Evolutionary conservation across 2,113 vertebrate species (phyloP).

Genomic region (Trochalopteron elliotii): DNA sequence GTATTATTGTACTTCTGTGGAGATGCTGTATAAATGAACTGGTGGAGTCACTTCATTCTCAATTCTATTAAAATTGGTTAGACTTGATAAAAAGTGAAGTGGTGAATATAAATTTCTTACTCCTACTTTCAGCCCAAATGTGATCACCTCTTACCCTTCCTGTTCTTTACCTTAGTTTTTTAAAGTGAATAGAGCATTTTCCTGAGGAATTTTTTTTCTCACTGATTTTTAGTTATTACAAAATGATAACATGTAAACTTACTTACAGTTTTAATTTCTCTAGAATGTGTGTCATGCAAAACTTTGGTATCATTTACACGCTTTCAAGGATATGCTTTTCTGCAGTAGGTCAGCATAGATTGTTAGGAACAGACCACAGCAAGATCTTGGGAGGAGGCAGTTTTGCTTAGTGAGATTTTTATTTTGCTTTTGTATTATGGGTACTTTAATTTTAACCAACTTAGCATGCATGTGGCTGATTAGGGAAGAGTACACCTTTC

Average conservation of each 20-base stretch:
- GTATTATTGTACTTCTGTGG: slow-evolving; percentile 22
- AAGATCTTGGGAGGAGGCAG: neutral
- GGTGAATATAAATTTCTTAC: slow-evolving; percentile 28
- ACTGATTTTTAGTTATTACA: neutral
- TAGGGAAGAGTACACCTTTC: neutral
- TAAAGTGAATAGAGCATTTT: neutral
- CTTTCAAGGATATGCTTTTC: neutral
- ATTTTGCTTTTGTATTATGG: neutral
- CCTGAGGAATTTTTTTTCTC: neutral
- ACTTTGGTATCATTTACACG: neutral
- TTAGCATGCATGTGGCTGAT: neutral
- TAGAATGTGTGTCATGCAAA: neutral
- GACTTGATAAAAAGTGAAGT: slow-evolving; percentile 11
- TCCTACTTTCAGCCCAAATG: neutral
- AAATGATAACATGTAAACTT: neutral
- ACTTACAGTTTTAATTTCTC: neutral
- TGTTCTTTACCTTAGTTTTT: neutral
- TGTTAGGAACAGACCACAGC: neutral
- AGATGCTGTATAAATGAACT: neutral
- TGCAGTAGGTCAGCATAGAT: neutral
- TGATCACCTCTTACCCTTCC: neutral
- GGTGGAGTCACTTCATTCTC: slow-evolving; percentile 17
- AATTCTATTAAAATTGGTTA: slow-evolving; percentile 15
- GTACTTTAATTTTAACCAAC: neutral
- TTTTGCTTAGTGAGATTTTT: neutral